Percentiles rank a stretch among this genome's conserved stretches.
phyloP scores from a whole-genome alignment of 37 sponge, comb jelly and placozoan genomes.

The Spongilla lacustris region DNA sequence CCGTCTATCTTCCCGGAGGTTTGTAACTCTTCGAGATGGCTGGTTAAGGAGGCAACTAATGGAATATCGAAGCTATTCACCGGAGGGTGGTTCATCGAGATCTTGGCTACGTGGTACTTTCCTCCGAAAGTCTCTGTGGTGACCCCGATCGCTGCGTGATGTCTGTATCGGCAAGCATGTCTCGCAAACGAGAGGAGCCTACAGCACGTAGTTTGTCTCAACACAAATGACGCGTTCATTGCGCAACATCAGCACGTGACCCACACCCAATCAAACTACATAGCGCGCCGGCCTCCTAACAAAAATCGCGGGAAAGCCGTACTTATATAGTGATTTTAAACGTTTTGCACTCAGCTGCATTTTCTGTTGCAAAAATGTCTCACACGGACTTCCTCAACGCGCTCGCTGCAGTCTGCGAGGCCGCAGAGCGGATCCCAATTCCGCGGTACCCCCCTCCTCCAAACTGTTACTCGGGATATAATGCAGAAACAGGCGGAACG shows the following conservation, averaged over 20 bases:
- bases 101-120: slow-evolving; percentile 22
- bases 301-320: neutral
- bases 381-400: slow-evolving; percentile 16
- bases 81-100: slow-evolving; percentile 62
- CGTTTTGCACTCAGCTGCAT: neutral
- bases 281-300: neutral
- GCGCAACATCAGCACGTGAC: neutral
- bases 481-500: neutral
- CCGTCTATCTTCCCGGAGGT: slow-evolving; percentile 36
- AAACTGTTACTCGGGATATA: neutral
- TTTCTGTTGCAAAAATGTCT: neutral
- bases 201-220: neutral
- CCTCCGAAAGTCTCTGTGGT: neutral
- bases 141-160: neutral
- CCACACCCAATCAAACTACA: neutral
- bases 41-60: slow-evolving; percentile 39
- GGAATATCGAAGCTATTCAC: slow-evolving; percentile 78
- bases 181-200: neutral
- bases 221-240: neutral
- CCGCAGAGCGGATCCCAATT: slow-evolving; percentile 26
- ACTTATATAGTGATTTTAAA: neutral
- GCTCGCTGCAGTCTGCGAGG: slow-evolving; percentile 32
- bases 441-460: neutral
- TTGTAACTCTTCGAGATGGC: slow-evolving; percentile 37
- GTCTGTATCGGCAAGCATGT: neutral